These are phyloP conservation scores for Zaprionus lachaisei DNA, from an alignment of 1,140 invertebrate genomes.

Conservation along the genomic window DNA sequence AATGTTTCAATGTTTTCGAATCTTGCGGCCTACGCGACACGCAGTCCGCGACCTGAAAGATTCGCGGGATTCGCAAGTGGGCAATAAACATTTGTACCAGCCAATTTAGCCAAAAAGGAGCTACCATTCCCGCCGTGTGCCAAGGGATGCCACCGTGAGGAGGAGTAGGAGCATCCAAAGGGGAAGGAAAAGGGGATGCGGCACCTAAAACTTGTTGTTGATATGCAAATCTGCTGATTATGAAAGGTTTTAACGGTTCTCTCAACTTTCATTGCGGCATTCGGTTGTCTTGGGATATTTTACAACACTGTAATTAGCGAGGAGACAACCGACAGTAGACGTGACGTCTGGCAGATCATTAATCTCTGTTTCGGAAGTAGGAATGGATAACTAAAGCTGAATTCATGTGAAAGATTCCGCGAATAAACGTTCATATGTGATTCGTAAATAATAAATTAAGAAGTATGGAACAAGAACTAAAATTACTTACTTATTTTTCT, in stretches of 20 bases:
- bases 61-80: slow-evolving; percentile 39
- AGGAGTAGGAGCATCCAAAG: neutral
- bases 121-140: neutral
- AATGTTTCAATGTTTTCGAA: slow-evolving; percentile 78
- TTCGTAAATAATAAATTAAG: neutral
- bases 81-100: slow-evolving; percentile 66
- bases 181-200: neutral
- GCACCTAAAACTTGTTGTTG: slow-evolving; percentile 5
- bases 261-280: neutral
- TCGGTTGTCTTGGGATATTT: neutral
- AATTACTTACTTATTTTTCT: no score
- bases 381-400: neutral
- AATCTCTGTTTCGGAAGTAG: neutral
- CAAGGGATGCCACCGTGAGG: no score
- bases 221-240: slow-evolving; percentile 29
- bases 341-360: slow-evolving; percentile 5
- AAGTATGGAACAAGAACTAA: neutral
- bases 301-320: slow-evolving; percentile 12
- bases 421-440: no score
- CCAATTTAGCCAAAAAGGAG: slow-evolving; percentile 32
- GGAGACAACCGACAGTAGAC: neutral
- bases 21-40: slow-evolving; percentile 51
- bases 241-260: slow-evolving; percentile 15
- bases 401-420: no score
- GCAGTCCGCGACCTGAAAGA: neutral